phyloP scores from a whole-genome alignment of 35 echinoderm and acorn worm species.

The Lytechinus variegatus region DNA sequence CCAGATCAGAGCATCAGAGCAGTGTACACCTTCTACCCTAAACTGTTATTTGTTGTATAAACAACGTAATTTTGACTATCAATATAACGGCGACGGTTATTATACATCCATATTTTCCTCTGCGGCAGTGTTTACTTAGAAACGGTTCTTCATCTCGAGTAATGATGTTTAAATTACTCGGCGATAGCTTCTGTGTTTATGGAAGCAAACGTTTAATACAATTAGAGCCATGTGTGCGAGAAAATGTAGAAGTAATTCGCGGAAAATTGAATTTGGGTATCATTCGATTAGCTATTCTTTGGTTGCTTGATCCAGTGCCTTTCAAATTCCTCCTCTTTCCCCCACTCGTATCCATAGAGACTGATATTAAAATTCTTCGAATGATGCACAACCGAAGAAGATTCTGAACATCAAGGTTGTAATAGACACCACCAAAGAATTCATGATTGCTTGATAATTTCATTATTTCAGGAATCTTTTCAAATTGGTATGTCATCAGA shows the following conservation, averaged over 20 bases:
- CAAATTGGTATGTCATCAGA: no score
- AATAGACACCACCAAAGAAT: not conserved
- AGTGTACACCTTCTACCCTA: not conserved
- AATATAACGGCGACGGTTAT: not conserved
- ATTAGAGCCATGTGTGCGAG: constrained; percentile 33
- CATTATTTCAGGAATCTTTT: not conserved
- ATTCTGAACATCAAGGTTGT: not conserved
- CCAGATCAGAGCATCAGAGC: not conserved
- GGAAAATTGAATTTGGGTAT: constrained; percentile 27
- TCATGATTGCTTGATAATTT: not conserved
- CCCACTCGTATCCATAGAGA: not conserved
- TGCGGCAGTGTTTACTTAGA: constrained; percentile 31
- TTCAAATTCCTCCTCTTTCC: not conserved
- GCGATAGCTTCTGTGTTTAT: constrained; percentile 37
- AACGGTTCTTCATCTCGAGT: not conserved
- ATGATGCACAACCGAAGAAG: not conserved
- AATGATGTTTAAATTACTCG: constrained; percentile 34
- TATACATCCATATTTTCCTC: constrained; percentile 19
- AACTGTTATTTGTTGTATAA: not conserved
- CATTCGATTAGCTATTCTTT: constrained; percentile 4
- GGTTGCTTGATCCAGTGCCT: not conserved
- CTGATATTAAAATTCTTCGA: not conserved
- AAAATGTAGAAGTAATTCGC: constrained; percentile 25
- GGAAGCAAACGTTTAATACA: constrained; percentile 32
- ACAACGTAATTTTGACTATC: not conserved